These are phyloP conservation scores for Trichosurus vulpecula DNA, from an alignment of 2,797 vertebrate species.

Conservation along the genomic window DNA sequence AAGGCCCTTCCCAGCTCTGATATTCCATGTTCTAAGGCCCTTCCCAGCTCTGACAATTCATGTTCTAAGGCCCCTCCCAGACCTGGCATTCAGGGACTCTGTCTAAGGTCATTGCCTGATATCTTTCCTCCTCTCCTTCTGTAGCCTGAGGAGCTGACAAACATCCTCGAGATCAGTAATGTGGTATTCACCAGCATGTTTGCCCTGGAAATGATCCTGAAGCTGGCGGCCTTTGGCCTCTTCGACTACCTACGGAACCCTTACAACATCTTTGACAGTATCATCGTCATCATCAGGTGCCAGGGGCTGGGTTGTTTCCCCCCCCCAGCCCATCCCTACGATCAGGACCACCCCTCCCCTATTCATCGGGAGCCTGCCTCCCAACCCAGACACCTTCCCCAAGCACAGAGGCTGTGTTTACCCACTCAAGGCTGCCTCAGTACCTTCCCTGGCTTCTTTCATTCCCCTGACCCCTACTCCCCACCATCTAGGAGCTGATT, in stretches of 20 bases:
- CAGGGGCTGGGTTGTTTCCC: slow-evolving; percentile 2
- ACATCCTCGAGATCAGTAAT: slow-evolving; percentile 97
- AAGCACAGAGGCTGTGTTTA: not conserved
- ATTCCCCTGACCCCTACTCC: not conserved
- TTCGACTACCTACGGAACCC: slow-evolving; percentile 96
- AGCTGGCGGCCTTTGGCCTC: slow-evolving; percentile 94
- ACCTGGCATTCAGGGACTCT: not conserved
- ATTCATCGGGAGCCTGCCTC: not conserved
- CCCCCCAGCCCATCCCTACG: not conserved
- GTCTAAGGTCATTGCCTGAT: not conserved
- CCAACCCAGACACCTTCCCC: not conserved
- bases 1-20: not conserved
- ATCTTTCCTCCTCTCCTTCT: not conserved
- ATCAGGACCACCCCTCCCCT: not conserved
- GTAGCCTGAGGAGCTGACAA: slow-evolving; percentile 96
- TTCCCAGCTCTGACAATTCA: not conserved
- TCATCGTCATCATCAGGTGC: slow-evolving; percentile 98
- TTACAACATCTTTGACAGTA: slow-evolving; percentile 96
- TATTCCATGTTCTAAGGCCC: not conserved
- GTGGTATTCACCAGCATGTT: slow-evolving; percentile 99
- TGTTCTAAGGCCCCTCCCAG: not conserved
- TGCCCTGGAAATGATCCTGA: slow-evolving; percentile 97
- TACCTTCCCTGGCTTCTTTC: not conserved
- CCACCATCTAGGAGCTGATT: not conserved
- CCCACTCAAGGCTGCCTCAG: not conserved